Base-by-base conservation (phyloP, 2,113 vertebrate genomes). In the Hylia prasina region DNA sequence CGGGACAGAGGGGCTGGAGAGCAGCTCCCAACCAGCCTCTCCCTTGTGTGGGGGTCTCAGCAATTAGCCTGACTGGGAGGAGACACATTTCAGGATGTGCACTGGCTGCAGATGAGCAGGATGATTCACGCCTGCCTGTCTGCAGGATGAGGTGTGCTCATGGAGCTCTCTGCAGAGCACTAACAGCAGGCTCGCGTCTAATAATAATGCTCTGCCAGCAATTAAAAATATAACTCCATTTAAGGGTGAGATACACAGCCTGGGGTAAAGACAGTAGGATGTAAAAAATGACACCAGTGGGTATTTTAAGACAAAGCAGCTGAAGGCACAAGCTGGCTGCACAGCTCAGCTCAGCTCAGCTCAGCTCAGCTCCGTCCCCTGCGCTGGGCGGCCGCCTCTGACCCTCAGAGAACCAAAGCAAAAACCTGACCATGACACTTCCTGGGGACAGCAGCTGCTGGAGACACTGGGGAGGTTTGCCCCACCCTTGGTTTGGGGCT, bases 271-370 rank as follows among this genome's bases (percentile, higher is more conserved):
- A 68, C 79, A 83, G 96, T 88, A 92, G 96, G 94, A 93, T 90
- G 94, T 93, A 90, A 93, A 92, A 97, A 95, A 89, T 94, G 44
- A 96, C 94, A 96, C 95, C 93, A 96, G 77, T 3, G 85, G 45
- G 63, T 96, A 96, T 97, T 97, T 97, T 96, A 94, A 95, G 93
- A 83, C 47, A 78, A 87, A 93, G 75, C 90, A 96, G 96, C 81
- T 91, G 94, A 96, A 96, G 64, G 25, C 42, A 90, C 72, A 95
- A 89, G 71, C 86, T 94, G 90, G 79, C 48, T 72, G 73, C 73
- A 61, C 24, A 51, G 76, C 60, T 44, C 21, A 60, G 33, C 40
- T 7, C 13, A 63, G 87, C 63, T n/a, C 0, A 18, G 80, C 39
- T 40, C 21, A 54, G 35, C 39, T 10, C 12, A 61, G 87, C 64